Evolutionary conservation across 2,797 vertebrate genomes (phyloP).

Genomic region (Sebastes minor): DNA sequence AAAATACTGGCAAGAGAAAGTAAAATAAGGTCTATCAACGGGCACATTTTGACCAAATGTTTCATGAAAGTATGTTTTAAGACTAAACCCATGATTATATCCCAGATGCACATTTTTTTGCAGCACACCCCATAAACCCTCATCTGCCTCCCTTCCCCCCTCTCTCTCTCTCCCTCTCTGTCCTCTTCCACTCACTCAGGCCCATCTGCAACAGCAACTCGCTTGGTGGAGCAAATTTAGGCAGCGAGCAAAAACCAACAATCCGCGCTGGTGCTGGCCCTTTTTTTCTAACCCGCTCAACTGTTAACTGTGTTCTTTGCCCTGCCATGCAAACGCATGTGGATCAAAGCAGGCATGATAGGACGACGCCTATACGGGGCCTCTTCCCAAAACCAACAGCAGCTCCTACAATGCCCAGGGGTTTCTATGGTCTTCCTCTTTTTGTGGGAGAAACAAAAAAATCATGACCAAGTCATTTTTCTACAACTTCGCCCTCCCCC

Average conservation of each 20-base stretch:
- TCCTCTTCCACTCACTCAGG: slow-evolving; percentile 43
- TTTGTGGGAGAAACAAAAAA: slow-evolving; percentile 66
- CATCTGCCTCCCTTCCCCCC: slow-evolving; percentile 22
- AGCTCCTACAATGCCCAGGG: slow-evolving; percentile 72
- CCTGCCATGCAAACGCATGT: slow-evolving; percentile 82
- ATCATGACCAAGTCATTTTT: slow-evolving; percentile 69
- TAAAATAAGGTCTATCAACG: not conserved
- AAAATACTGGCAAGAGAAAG: not conserved
- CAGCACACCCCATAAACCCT: slow-evolving; percentile 18
- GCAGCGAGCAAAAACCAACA: slow-evolving; percentile 83
- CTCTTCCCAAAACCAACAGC: slow-evolving; percentile 80
- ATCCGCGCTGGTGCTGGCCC: slow-evolving; percentile 79
- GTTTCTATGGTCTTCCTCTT: slow-evolving; percentile 74
- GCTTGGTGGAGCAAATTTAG: slow-evolving; percentile 81
- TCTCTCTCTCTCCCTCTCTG: not conserved
- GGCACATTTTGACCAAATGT: not conserved
- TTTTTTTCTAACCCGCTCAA: slow-evolving; percentile 85
- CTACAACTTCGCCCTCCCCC: slow-evolving; percentile 10
- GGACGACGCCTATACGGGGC: slow-evolving; percentile 75
- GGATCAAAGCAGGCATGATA: slow-evolving; percentile 81
- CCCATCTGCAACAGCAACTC: slow-evolving; percentile 74
- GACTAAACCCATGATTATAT: slow-evolving; percentile 17
- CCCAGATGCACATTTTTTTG: slow-evolving; percentile 31
- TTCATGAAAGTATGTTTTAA: not conserved
- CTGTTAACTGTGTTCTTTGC: slow-evolving; percentile 86